Evolutionary conservation across 2,888 invertebrate species (phyloP).

Genomic region (Fragum sueziense): DNA sequence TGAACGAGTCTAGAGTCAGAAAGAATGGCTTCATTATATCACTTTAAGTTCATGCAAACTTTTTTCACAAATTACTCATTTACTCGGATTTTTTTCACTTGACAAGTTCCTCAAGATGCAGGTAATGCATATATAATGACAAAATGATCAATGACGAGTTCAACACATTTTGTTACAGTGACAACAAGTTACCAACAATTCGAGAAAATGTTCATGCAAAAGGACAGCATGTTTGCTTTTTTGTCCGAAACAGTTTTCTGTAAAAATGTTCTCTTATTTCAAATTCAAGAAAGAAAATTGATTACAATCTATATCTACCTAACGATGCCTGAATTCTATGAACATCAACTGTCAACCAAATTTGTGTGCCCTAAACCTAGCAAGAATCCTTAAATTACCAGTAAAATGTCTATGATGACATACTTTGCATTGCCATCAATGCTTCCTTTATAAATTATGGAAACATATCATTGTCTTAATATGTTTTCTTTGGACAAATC

Average conservation of each 20-base stretch:
- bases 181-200: conserved; percentile 5
- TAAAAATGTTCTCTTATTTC: neutral
- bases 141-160: neutral
- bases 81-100: neutral
- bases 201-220: neutral
- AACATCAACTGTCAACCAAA: too few species aligned
- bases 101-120: conserved; percentile 21
- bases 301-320: neutral
- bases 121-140: conserved; percentile 18
- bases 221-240: neutral
- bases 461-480: too few species aligned
- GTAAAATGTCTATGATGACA: too few species aligned
- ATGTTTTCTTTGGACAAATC: too few species aligned
- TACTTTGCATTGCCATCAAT: too few species aligned
- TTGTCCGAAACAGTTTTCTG: neutral
- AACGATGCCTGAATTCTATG: too few species aligned
- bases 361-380: too few species aligned
- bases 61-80: conserved; percentile 8
- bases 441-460: too few species aligned
- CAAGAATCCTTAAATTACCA: too few species aligned
- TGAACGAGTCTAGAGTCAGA: too few species aligned
- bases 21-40: too few species aligned
- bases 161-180: conserved; percentile 12
- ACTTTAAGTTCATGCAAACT: conserved; percentile 5
- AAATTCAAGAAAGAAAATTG: too few species aligned